Evolutionary conservation across 2,113 vertebrate species (phyloP), one percentile per base, ranked within the genome.

Genomic region (Psammodynastes pulverulentus): DNA sequence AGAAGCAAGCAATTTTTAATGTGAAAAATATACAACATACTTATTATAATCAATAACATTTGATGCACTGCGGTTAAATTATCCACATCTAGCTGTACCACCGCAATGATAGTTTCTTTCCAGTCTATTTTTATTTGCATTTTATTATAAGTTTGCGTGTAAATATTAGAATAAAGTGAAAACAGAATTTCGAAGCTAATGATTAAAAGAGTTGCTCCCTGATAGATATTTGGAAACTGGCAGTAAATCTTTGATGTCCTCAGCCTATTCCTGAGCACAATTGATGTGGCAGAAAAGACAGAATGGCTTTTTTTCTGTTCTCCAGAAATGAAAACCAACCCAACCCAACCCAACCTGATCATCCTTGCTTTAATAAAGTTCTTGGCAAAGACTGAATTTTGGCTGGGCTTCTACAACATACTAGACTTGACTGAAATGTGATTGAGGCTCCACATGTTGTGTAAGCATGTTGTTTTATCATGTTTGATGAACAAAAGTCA

Each of bases 81-180:
- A 92, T 34, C 43, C 53, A 49, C 45, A 24, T 89, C 72, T 86
- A 58, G 43, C 87, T 89, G 53, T 56, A 89, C 51, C 52, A 58
- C 91, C 6, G 72, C 52, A 58, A 24, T 13, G 13, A 45, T 54
- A 45, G 13, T 62, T 29, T 58, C n/a, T 54, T 45, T 43, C 87
- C 34, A 48, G 21, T 58, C 67, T 92, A 92, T 92, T 88, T 92
- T 92, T 92, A 88, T 92, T 92, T 92, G 45, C 88, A 88, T 87
- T 91, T 87, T 67, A 87, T 92, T 92, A 54, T 54, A 84, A 48
- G 49, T 88, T 46, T 92, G 87, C 86, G 54, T 92, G 49, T 84
- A 92, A 88, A 84, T 84, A 84, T 92, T 72, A 86, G 34, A 87
- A 87, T 87, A 72, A 91, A 91, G 56, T 87, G 56, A 84, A 92